Conservation (phyloP, 2,888 invertebrate genomes). For the Philereme transversata region DNA sequence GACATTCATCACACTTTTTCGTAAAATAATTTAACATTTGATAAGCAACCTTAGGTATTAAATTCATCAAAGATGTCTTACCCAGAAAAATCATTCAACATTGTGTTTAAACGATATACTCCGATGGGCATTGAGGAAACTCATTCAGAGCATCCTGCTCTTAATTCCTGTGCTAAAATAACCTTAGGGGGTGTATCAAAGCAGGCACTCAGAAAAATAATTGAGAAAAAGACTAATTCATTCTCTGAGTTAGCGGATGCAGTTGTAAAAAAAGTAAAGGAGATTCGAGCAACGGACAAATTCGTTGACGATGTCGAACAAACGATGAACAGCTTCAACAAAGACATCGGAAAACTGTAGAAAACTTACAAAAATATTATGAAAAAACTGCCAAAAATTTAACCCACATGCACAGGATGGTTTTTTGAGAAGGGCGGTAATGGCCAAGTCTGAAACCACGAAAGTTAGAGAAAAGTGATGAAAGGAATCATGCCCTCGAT, state of each 20-base stretch:
- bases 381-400: constrained; percentile 44
- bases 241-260: constrained; percentile 19
- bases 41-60: too few species aligned
- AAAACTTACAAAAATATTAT: constrained; percentile 39
- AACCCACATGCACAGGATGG: too few species aligned
- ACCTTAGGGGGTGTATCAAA: constrained; percentile 10
- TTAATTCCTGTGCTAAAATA: constrained; percentile 9
- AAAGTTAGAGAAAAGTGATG: too few species aligned
- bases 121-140: constrained; percentile 30
- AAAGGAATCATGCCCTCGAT: too few species aligned
- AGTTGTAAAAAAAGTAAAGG: constrained; percentile 32
- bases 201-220: constrained; percentile 5
- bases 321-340: constrained; percentile 45
- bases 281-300: constrained; percentile 46
- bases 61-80: constrained; percentile 1
- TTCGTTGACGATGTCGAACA: constrained; percentile 50
- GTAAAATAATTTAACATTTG: too few species aligned
- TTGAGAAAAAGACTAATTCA: constrained; percentile 11
- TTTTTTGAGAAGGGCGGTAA: too few species aligned
- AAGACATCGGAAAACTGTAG: constrained; percentile 44
- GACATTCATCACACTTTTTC: too few species aligned
- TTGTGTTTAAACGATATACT: constrained; percentile 40
- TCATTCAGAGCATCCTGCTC: constrained; percentile 9
- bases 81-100: constrained; percentile 35
- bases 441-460: too few species aligned